phyloP scores from a whole-genome alignment of 2,888 invertebrate genomes.

The Exephanes ischioxanthus region DNA sequence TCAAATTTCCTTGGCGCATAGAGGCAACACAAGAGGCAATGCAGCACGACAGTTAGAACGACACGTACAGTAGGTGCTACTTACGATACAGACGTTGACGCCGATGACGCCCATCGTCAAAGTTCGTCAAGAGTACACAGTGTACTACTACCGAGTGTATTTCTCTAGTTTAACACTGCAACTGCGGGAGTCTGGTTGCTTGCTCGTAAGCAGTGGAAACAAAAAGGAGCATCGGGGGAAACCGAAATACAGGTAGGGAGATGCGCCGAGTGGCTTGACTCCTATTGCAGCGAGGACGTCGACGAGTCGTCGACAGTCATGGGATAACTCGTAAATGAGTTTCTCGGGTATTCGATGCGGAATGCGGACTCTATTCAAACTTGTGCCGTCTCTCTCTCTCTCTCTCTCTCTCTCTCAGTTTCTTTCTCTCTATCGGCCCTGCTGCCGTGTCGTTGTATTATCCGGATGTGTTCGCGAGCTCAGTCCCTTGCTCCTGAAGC shows the following conservation, averaged over 20 bases:
- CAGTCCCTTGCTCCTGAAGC: conserved; percentile 13
- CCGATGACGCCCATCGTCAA: background rate
- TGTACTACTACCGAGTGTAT: conserved; percentile 34
- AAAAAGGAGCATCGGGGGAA: conserved; percentile 39
- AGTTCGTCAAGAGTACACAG: conserved; percentile 9
- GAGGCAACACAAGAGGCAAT: background rate
- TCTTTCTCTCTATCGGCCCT: conserved; percentile 16
- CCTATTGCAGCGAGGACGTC: conserved; percentile 36
- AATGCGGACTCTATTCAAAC: conserved; percentile 81
- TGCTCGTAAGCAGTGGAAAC: conserved; percentile 52
- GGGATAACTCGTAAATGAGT: conserved; percentile 81
- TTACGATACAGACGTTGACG: conserved; percentile 41
- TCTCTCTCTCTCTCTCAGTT: conserved; percentile 56
- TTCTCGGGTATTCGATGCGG: conserved; percentile 81
- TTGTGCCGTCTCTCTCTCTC: conserved; percentile 70
- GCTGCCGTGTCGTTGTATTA: background rate
- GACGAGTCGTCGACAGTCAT: conserved; percentile 65
- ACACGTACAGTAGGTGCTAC: conserved; percentile 2
- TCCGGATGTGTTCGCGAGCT: conserved; percentile 44
- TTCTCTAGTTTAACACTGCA: conserved; percentile 38
- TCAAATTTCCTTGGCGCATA: background rate
- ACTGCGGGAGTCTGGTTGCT: conserved; percentile 37
- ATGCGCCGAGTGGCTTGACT: conserved; percentile 24
- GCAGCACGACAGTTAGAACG: background rate
- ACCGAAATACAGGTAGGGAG: conserved; percentile 19